Evolutionary conservation across 64 coral and sea anemone species (phyloP), one percentile per base, ranked within the genome.

Genomic region (Hydrozoanthus tunicans): DNA sequence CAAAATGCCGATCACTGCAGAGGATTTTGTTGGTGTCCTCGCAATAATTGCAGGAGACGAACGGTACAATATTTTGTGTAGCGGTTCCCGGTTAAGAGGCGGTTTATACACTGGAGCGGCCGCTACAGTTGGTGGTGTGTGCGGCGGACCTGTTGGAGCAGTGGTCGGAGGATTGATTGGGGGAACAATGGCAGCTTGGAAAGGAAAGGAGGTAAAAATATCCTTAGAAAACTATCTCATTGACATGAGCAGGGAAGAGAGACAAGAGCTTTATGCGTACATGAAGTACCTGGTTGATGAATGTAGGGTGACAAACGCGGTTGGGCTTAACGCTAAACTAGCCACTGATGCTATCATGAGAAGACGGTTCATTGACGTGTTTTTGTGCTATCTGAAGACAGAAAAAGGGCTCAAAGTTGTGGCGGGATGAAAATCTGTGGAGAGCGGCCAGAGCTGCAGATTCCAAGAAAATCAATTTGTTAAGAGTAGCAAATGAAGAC

Each of bases 271-370:
- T 26, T 97, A 86, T 14, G 27, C 15, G 15, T 97, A 97, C 78
- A 97, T 97, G 95, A 89, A 66, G 56, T 97, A 97, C 66, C 61
- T 97, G 63, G 59, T 94, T 14, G 95, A 97, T 7, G 95, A 97
- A 8, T 78, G 95, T 69, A 91, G 94, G 26, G 92, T 92, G 8
- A 86, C 82, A 43, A 97, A 83, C 53, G 93, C 84, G 17, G 95
- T 97, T 6, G 95, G 74, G 7, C 81, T 97, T 17, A 97, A 97
- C 70, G 95, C 95, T 5, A 94, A 92, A 54, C 82, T 97, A 15
- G 95, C 95, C 8, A 92, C 92, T 7, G 92, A 97, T 56, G 58
- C 86, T 23, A 79, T 69, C 1, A 66, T 97, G 27, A 90, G 86
- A 51, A 94, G 92, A 9, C 77, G 95, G 23, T 91, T 94, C 79